Evolutionary conservation across 1,140 invertebrate species (phyloP), one percentile per base, ranked within the genome.

Genomic region (Pseudomyrmex concolor): DNA sequence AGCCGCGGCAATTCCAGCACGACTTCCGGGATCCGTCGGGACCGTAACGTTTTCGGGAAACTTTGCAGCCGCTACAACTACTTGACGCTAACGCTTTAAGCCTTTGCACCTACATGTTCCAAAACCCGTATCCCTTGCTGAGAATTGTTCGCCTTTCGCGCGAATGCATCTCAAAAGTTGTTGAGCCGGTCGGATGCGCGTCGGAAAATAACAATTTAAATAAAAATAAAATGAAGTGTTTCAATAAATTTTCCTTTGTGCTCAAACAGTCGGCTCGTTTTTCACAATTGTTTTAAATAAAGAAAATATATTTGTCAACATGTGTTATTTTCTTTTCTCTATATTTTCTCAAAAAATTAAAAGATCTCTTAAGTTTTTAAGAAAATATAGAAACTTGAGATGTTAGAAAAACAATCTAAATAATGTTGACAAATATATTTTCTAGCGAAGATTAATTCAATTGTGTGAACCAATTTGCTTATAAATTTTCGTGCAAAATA

Each of bases 31-130:
- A 50, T 55, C 50, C 19, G 43, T 34, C 45, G 43, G 43, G 51
- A 60, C n/a, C 15, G 51, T 48, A 57, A 68, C 19, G 12, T 70
- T 70, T 70, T 70, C 76, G 64, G 8, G 2, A 57, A 78, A 70
- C 51, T 70, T 78, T 25, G 34, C 54, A 48, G 55, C 54, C 34
- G 50, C n/a, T 43, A 17, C 45, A 15, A 48, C 43, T 68, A 57
- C 19, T 78, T 68, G 34, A 7, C 25, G 63, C 10, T 43, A 55
- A 55, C 59, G 3, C 25, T 73, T 64, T 74, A 64, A 74, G 57
- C 15, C 59, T 50, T 34, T 74, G 55, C 43, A 15, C 43, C 10
- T 74, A 74, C 45, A 50, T 12, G 2, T 12, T 74, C 25, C 43
- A n/a, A 25, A 25, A 51, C n/a, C 22, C 45, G n/a, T 74, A 51